Percentiles rank a stretch among this genome's conserved stretches.
These are phyloP conservation scores for Pygocentrus nattereri DNA, from an alignment of 2,797 vertebrate species.

Conservation along the genomic window DNA sequence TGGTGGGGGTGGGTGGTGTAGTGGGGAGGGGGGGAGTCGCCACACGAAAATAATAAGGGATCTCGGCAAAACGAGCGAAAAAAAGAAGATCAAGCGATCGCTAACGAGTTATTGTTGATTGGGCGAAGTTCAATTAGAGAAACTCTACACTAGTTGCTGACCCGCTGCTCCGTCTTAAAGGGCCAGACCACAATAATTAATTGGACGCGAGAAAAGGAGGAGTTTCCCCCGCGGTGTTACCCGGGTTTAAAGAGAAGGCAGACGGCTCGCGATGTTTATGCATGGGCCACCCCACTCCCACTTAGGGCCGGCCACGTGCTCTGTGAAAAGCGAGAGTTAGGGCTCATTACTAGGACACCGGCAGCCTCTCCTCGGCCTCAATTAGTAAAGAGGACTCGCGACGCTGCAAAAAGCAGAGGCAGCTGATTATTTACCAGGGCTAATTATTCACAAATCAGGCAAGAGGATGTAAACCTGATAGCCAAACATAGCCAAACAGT, in stretches of 20 bases:
- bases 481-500: not conserved
- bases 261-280: slow-evolving; percentile 74
- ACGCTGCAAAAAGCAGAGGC: slow-evolving; percentile 33
- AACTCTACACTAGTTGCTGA: slow-evolving; percentile 82
- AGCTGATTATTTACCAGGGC: slow-evolving; percentile 26
- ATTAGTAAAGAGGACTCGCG: slow-evolving; percentile 41
- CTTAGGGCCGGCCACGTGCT: slow-evolving; percentile 64
- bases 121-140: slow-evolving; percentile 88
- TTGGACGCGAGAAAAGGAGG: slow-evolving; percentile 82
- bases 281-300: slow-evolving; percentile 74
- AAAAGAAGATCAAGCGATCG: slow-evolving; percentile 74
- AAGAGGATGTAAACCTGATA: not conserved
- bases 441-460: slow-evolving; percentile 44
- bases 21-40: slow-evolving; percentile 63
- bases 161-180: slow-evolving; percentile 84
- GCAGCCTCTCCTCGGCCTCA: slow-evolving; percentile 54
- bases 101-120: slow-evolving; percentile 88
- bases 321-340: slow-evolving; percentile 67
- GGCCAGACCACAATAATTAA: slow-evolving; percentile 78
- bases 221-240: slow-evolving; percentile 72
- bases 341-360: slow-evolving; percentile 64
- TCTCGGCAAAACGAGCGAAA: slow-evolving; percentile 55
- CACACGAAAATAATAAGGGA: slow-evolving; percentile 66
- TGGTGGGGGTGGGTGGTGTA: slow-evolving; percentile 17
- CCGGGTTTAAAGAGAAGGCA: slow-evolving; percentile 68